These are phyloP conservation scores for Hydrotaea diabolus DNA, from an alignment of 2,888 invertebrate species.

Conservation along the genomic window DNA sequence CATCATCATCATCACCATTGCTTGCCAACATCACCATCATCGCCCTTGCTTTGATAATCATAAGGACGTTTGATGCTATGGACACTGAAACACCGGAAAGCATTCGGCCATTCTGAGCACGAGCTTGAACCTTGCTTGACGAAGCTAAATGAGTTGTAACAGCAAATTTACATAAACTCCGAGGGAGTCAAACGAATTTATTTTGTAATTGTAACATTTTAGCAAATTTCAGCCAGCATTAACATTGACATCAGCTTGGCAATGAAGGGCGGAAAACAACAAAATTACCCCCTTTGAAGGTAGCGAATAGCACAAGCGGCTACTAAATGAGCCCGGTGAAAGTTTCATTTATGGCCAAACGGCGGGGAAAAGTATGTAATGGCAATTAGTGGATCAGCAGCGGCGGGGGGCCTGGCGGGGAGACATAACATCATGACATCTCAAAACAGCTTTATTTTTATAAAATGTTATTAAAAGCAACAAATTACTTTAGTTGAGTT, in stretches of 20 bases:
- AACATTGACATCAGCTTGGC: not conserved
- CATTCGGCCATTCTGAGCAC: not conserved
- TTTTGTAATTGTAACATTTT: not conserved
- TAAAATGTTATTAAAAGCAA: conserved; percentile 24
- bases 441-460: conserved; percentile 18
- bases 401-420: too few species aligned
- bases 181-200: not conserved
- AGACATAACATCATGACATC: not conserved
- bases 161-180: not conserved
- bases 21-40: not conserved
- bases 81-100: not conserved
- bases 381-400: not conserved
- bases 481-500: conserved; percentile 11
- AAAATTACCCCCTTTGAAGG: not conserved
- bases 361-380: not conserved
- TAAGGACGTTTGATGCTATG: not conserved
- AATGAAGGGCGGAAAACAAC: not conserved
- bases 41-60: not conserved
- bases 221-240: conserved; percentile 3
- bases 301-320: not conserved
- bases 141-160: not conserved
- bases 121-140: not conserved
- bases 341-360: not conserved
- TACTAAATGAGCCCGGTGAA: not conserved
- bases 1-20: too few species aligned